Conservation (phyloP, 2,888 invertebrate species). For the Drosophila pseudotakahashii region DNA sequence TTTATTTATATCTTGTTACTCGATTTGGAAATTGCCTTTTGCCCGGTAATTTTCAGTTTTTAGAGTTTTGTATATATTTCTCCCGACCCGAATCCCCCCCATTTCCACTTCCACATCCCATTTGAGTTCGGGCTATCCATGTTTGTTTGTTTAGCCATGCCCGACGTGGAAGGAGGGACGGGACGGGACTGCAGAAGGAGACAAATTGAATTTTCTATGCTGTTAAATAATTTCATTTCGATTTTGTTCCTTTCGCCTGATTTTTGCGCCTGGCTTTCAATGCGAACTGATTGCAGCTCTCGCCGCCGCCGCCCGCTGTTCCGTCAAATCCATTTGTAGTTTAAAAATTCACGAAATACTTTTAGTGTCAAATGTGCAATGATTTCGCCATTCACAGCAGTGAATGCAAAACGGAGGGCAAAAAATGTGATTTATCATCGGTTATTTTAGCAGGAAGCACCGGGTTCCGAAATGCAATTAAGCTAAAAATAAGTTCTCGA, state of each 20-base stretch:
- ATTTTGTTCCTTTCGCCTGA: slow-evolving; percentile 52
- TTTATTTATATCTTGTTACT: slow-evolving; percentile 28
- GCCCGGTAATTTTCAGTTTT: slow-evolving; percentile 62
- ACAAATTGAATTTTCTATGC: slow-evolving; percentile 70
- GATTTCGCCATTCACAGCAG: slow-evolving; percentile 31
- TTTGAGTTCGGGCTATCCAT: slow-evolving; percentile 37
- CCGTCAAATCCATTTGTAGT: slow-evolving; percentile 45
- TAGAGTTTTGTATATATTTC: slow-evolving; percentile 41
- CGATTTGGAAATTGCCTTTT: slow-evolving; percentile 61
- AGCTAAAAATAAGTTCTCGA: slow-evolving; percentile 10
- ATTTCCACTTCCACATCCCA: slow-evolving; percentile 10
- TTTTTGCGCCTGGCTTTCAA: slow-evolving; percentile 58
- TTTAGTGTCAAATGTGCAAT: slow-evolving; percentile 51
- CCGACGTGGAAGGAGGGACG: slow-evolving; percentile 10
- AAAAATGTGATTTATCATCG: slow-evolving; percentile 17
- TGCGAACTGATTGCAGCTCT: slow-evolving; percentile 63
- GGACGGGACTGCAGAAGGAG: background rate
- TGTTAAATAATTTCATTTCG: slow-evolving; percentile 70
- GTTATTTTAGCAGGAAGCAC: background rate
- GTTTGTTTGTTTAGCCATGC: slow-evolving; percentile 47
- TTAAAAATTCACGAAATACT: slow-evolving; percentile 63
- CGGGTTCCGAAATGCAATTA: slow-evolving; percentile 17
- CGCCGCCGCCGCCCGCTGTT: background rate
- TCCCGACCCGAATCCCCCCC: too few relatives aligned
- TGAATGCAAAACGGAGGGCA: slow-evolving; percentile 4